Conservation (phyloP, 2,113 vertebrate species). For the Ascaphus truei region DNA sequence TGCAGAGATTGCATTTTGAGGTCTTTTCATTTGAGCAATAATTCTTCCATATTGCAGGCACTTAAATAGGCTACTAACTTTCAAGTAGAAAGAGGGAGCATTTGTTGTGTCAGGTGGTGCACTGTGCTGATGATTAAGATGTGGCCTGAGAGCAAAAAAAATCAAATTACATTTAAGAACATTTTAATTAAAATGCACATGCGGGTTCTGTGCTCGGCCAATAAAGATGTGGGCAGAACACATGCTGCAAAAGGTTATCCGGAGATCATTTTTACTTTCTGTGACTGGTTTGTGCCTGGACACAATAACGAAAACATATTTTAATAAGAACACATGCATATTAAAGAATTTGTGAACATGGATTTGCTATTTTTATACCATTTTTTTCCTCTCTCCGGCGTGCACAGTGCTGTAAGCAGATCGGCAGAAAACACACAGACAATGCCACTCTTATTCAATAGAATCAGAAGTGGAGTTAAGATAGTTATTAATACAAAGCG, state of each 20-base stretch:
- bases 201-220: not conserved
- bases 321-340: not conserved
- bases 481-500: too few species aligned
- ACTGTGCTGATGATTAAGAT: slow-evolving; percentile 11
- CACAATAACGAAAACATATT: slow-evolving; percentile 5
- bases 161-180: slow-evolving; percentile 32
- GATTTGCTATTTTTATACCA: not conserved
- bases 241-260: slow-evolving; percentile 24
- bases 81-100: not conserved
- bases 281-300: not conserved
- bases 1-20: slow-evolving; percentile 23
- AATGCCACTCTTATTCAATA: too few species aligned
- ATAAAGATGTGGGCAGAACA: slow-evolving; percentile 22
- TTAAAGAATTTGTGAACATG: not conserved
- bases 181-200: slow-evolving; percentile 32
- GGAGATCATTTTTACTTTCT: slow-evolving; percentile 5
- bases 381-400: too few species aligned
- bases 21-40: slow-evolving; percentile 25
- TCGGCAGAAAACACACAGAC: too few species aligned
- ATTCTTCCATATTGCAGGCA: slow-evolving; percentile 27
- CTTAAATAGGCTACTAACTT: not conserved
- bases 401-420: too few species aligned
- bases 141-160: slow-evolving; percentile 20
- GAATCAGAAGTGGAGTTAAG: too few species aligned
- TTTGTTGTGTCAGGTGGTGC: slow-evolving; percentile 35